Evolutionary conservation across 2,113 vertebrate species (phyloP).

Genomic region (Triplophysa dalaica): DNA sequence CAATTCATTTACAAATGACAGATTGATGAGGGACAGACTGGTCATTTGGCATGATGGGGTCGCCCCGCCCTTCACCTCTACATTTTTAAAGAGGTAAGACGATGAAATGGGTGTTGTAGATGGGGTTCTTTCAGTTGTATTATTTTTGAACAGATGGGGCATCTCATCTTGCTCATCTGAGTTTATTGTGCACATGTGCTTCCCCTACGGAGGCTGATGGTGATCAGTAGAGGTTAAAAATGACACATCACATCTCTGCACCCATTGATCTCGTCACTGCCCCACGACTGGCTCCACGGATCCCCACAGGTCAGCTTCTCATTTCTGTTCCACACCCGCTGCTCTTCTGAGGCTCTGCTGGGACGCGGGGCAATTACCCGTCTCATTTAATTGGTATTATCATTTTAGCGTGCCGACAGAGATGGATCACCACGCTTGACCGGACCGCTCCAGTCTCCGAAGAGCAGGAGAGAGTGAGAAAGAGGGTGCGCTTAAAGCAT

Average conservation of each 20-base stretch:
- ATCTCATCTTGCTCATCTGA: neutral
- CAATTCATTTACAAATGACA: no score
- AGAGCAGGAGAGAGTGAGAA: neutral
- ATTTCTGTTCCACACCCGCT: constrained; percentile 76
- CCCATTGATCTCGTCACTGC: constrained; percentile 29
- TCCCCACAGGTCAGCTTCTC: constrained; percentile 64
- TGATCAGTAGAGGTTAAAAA: constrained; percentile 82
- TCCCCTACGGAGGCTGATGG: constrained; percentile 68
- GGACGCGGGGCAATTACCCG: constrained; percentile 87
- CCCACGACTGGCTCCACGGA: constrained; percentile 56
- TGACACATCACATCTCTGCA: constrained; percentile 73
- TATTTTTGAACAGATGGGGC: no score
- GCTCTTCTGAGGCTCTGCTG: constrained; percentile 77
- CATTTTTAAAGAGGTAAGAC: no score
- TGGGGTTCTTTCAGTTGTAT: no score
- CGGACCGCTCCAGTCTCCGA: constrained; percentile 57
- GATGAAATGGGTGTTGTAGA: no score
- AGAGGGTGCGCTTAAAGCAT: neutral
- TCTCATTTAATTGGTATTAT: constrained; percentile 93
- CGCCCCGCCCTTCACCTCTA: no score
- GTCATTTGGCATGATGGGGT: no score
- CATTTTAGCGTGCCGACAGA: constrained; percentile 91
- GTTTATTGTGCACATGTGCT: constrained; percentile 26
- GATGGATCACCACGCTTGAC: constrained; percentile 80
- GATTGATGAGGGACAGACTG: no score